Percentiles rank a stretch among this genome's conserved stretches.
These are phyloP conservation scores for Acanthacorydalis orientalis DNA, from an alignment of 2,888 invertebrate genomes.

Conservation along the genomic window DNA sequence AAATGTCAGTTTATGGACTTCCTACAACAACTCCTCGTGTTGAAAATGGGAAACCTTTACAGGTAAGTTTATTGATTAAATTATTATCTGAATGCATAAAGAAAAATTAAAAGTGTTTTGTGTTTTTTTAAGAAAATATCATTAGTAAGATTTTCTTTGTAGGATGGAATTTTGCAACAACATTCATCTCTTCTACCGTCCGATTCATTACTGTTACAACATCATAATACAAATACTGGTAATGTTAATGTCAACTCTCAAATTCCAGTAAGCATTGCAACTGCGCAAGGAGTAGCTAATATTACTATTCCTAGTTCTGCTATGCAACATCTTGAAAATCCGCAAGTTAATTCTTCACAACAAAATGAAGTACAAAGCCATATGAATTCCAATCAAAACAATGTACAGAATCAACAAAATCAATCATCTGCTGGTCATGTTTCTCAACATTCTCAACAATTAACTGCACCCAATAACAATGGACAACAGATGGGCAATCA, in stretches of 20 bases:
- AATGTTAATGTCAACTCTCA: slow-evolving; percentile 9
- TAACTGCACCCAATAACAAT: slow-evolving; percentile 25
- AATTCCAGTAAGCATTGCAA: slow-evolving; percentile 24
- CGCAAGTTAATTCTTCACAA: slow-evolving; percentile 13
- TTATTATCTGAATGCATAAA: neutral
- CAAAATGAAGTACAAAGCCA: slow-evolving; percentile 16
- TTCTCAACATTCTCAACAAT: slow-evolving; percentile 17
- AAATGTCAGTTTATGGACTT: slow-evolving; percentile 54
- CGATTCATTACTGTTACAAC: slow-evolving; percentile 24
- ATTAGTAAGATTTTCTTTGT: slow-evolving; percentile 7
- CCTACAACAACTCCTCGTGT: slow-evolving; percentile 39
- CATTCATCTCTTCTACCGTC: slow-evolving; percentile 27
- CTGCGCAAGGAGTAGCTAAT: slow-evolving; percentile 24
- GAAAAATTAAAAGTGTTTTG: neutral
- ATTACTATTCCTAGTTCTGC: slow-evolving; percentile 22
- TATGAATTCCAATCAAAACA: slow-evolving; percentile 9
- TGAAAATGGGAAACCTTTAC: slow-evolving; percentile 43
- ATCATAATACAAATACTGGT: slow-evolving; percentile 14
- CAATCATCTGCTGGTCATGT: slow-evolving; percentile 11
- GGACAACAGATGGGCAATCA: slow-evolving; percentile 11
- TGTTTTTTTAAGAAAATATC: neutral
- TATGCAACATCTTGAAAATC: slow-evolving; percentile 16
- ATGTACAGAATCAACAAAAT: slow-evolving; percentile 11
- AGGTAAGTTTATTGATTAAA: slow-evolving; percentile 24
- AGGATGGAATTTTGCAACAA: slow-evolving; percentile 35